These are phyloP conservation scores for Sminthurinus aureus DNA, from an alignment of 2,888 invertebrate genomes.

Conservation along the genomic window DNA sequence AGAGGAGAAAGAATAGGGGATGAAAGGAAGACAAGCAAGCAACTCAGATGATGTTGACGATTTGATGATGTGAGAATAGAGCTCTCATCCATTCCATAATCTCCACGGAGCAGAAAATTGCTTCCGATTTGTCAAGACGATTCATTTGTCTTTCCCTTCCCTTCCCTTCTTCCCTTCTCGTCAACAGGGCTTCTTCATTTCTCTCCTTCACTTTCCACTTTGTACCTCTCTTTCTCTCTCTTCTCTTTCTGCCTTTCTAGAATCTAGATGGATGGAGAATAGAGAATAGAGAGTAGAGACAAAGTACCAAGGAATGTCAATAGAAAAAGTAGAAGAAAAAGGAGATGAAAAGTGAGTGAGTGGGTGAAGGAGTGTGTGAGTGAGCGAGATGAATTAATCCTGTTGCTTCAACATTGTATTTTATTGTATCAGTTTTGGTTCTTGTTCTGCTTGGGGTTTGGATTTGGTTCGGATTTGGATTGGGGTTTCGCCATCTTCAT, in stretches of 20 bases:
- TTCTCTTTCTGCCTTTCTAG: not conserved
- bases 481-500: no score
- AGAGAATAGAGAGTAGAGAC: no score
- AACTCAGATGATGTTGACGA: not conserved
- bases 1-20: not conserved
- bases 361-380: no score
- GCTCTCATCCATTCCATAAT: conserved; percentile 24
- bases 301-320: no score
- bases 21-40: not conserved
- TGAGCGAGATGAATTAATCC: not conserved
- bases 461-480: not conserved
- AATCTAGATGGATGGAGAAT: no score
- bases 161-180: not conserved
- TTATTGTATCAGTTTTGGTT: not conserved
- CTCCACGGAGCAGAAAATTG: conserved; percentile 40
- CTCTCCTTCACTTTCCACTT: not conserved
- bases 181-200: not conserved
- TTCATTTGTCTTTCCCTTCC: conserved; percentile 32
- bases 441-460: not conserved
- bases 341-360: no score
- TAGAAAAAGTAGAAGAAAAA: no score
- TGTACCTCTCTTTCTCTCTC: not conserved
- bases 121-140: conserved; percentile 39
- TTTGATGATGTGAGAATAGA: not conserved
- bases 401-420: not conserved